Evolutionary conservation across 2,888 invertebrate genomes (phyloP).

Genomic region (Endotricha flammealis): DNA sequence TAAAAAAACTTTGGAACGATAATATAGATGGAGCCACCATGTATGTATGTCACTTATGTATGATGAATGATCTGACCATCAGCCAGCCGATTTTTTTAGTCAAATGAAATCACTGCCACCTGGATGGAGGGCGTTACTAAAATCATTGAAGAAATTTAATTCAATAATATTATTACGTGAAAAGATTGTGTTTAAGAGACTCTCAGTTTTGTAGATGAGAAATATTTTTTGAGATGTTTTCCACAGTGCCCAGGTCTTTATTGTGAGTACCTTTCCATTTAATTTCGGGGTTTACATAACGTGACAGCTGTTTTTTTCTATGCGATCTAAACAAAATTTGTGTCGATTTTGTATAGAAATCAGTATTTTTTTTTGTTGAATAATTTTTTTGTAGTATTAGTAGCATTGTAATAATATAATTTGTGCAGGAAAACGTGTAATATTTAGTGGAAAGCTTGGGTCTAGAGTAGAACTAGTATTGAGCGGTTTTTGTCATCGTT

Average conservation of each 20-base stretch:
- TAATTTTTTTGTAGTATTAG: too few species aligned
- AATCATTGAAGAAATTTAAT: constrained; percentile 35
- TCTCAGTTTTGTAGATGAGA: constrained; percentile 48
- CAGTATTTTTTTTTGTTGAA: neutral
- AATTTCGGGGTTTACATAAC: constrained; percentile 75
- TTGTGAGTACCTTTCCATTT: constrained; percentile 66
- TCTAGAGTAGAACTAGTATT: neutral
- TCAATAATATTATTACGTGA: constrained; percentile 32
- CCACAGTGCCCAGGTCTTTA: constrained; percentile 63
- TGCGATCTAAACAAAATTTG: constrained; percentile 43
- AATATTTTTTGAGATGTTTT: constrained; percentile 66
- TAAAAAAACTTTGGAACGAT: too few species aligned
- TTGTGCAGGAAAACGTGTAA: too few species aligned
- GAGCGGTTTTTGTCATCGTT: neutral
- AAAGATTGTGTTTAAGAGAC: constrained; percentile 29
- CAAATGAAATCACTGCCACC: constrained; percentile 47
- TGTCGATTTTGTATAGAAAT: constrained; percentile 18
- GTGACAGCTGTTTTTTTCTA: constrained; percentile 66
- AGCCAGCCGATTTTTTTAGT: too few species aligned
- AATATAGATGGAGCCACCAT: too few species aligned
- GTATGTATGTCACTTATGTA: too few species aligned
- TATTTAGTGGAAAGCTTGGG: too few species aligned
- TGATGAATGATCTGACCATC: too few species aligned
- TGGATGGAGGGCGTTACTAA: constrained; percentile 59
- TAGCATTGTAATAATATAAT: too few species aligned